phyloP scores from a whole-genome alignment of 1,140 invertebrate species.

The Calycopis cecrops region DNA sequence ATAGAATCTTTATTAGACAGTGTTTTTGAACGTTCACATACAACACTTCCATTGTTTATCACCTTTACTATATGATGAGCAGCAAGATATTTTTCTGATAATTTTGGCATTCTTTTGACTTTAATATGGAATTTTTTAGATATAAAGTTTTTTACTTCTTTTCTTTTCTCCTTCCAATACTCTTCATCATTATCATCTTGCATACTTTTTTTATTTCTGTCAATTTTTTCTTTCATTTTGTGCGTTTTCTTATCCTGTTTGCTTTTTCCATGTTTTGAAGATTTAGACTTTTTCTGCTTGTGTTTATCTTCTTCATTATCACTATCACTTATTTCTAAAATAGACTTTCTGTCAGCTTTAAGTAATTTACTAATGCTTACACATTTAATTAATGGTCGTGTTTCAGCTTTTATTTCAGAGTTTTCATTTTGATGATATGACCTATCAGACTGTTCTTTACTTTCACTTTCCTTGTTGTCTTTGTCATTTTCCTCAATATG shows the following conservation, averaged over 20 bases:
- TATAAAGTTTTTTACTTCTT: conserved; percentile 46
- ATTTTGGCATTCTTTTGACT: conserved; percentile 40
- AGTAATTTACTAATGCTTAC: conserved; percentile 55
- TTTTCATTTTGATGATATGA: conserved; percentile 22
- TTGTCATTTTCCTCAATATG: background rate
- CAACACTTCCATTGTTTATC: conserved; percentile 28
- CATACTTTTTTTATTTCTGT: conserved; percentile 14
- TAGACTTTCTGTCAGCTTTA: conserved; percentile 33
- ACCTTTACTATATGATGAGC: conserved; percentile 43
- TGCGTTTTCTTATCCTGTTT: conserved; percentile 18
- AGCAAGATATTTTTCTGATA: conserved; percentile 37
- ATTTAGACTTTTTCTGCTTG: conserved; percentile 18
- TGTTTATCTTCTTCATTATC: conserved; percentile 19
- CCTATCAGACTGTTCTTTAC: conserved; percentile 11
- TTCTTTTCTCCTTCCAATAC: conserved; percentile 37
- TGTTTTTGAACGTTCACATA: conserved; percentile 31
- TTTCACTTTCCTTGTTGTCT: conserved; percentile 6
- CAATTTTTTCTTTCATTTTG: conserved; percentile 18
- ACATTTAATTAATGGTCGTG: conserved; percentile 52
- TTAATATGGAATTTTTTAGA: conserved; percentile 44
- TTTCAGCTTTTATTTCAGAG: conserved; percentile 13
- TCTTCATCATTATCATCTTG: conserved; percentile 26
- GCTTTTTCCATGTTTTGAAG: conserved; percentile 18
- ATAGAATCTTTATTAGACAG: background rate
- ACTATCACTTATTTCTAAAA: conserved; percentile 25